Conservation (phyloP, 2,797 vertebrate species). For the Myotis daubentonii region DNA sequence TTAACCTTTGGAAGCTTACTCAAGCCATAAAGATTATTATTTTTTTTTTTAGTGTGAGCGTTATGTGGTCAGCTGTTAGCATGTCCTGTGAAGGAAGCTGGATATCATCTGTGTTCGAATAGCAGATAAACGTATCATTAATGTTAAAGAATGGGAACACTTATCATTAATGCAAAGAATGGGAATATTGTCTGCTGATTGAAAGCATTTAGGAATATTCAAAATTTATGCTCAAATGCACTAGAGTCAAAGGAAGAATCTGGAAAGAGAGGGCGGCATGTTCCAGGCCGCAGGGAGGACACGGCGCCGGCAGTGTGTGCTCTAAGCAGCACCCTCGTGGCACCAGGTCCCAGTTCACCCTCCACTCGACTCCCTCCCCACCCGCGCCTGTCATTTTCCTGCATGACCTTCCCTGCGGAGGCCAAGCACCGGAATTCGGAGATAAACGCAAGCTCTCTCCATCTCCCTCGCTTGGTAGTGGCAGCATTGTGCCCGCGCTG, state of each 20-base stretch:
- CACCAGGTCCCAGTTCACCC: accelerated
- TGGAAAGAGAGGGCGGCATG: background rate
- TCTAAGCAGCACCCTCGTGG: background rate
- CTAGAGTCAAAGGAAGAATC: background rate
- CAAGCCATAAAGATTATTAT: background rate
- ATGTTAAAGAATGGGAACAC: background rate
- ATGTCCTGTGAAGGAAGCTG: background rate
- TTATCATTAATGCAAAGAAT: background rate
- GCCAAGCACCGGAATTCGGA: background rate
- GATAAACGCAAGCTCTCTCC: background rate
- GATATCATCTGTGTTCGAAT: background rate
- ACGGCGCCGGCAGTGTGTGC: accelerated
- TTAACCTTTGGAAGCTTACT: slow-evolving; percentile 13
- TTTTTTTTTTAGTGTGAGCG: background rate
- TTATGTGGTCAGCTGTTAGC: background rate
- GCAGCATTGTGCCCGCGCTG: background rate
- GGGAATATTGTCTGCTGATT: background rate
- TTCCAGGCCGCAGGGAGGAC: background rate
- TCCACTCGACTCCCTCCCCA: background rate
- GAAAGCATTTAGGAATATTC: slow-evolving; percentile 4
- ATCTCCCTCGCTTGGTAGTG: background rate
- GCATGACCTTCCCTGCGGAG: background rate
- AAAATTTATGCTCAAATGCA: background rate
- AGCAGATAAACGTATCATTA: background rate
- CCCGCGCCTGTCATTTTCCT: background rate